Evolutionary conservation across 2,888 invertebrate species (phyloP).

Genomic region (Asteroscopus sphinx): DNA sequence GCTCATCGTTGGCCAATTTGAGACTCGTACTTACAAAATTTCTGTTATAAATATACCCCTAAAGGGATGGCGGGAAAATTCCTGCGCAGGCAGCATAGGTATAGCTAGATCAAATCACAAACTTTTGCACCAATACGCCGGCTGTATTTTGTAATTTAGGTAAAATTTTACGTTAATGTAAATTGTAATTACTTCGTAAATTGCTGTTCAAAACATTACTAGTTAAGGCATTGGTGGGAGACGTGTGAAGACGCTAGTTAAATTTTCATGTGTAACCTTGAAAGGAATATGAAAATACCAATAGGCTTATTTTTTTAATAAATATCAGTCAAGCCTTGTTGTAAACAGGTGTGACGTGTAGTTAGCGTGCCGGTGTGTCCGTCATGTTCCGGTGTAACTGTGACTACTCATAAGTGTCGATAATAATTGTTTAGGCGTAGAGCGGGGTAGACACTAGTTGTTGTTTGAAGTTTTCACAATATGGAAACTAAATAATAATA

Average conservation of each 20-base stretch:
- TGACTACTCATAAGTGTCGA: slow-evolving; percentile 12
- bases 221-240: slow-evolving; percentile 38
- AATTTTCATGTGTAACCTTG: slow-evolving; percentile 40
- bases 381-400: slow-evolving; percentile 18
- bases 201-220: slow-evolving; percentile 48
- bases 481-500: slow-evolving; percentile 37
- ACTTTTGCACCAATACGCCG: slow-evolving; percentile 43
- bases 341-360: slow-evolving; percentile 44
- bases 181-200: slow-evolving; percentile 31
- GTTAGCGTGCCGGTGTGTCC: slow-evolving; percentile 22
- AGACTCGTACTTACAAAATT: slow-evolving; percentile 41
- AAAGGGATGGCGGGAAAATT: slow-evolving; percentile 42
- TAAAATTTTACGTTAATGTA: slow-evolving; percentile 44
- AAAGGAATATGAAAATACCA: slow-evolving; percentile 37
- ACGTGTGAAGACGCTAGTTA: slow-evolving; percentile 33
- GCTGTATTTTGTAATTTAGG: slow-evolving; percentile 46
- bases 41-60: slow-evolving; percentile 31
- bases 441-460: slow-evolving; percentile 45
- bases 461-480: slow-evolving; percentile 35
- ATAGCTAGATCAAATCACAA: slow-evolving; percentile 49
- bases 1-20: slow-evolving; percentile 26
- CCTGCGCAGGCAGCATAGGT: slow-evolving; percentile 39
- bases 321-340: slow-evolving; percentile 40
- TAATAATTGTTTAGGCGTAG: slow-evolving; percentile 48
- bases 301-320: slow-evolving; percentile 40